A percentile compares a stretch with the other conserved stretches of the same genome.
These are phyloP conservation scores for Melanotaenia trifasciata DNA, from an alignment of 2,797 vertebrate species.

Conservation along the genomic window DNA sequence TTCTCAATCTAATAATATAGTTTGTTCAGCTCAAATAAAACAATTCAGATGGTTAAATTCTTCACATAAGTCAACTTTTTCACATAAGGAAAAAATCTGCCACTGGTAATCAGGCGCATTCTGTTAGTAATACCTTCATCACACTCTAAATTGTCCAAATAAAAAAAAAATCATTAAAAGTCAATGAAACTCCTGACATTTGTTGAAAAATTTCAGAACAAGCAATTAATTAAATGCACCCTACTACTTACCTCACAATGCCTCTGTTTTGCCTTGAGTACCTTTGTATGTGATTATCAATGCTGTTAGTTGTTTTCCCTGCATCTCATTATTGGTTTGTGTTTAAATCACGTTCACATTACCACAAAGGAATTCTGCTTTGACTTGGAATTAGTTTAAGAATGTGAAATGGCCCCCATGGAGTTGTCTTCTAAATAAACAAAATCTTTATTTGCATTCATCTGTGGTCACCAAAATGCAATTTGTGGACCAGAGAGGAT, in stretches of 20 bases:
- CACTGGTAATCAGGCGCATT: neutral
- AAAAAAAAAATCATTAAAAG: constrained; percentile 1
- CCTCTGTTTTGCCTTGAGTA: constrained; percentile 8
- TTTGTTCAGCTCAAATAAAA: no score
- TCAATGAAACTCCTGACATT: neutral
- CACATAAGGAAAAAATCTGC: neutral
- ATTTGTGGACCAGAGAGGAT: neutral
- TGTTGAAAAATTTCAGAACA: neutral
- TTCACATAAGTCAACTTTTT: neutral
- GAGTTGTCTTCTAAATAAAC: neutral
- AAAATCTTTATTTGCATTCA: neutral
- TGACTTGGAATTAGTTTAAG: constrained; percentile 43
- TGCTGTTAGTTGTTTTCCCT: constrained; percentile 10
- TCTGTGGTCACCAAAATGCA: neutral
- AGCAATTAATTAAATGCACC: neutral
- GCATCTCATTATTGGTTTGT: neutral
- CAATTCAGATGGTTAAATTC: neutral
- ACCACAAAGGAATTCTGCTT: constrained; percentile 8
- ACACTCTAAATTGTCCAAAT: constrained; percentile 1
- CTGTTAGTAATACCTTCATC: neutral
- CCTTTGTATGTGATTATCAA: constrained; percentile 12
- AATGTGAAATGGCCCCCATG: constrained; percentile 18
- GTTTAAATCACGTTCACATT: constrained; percentile 6
- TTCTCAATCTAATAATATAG: no score
- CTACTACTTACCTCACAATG: neutral